Evolutionary conservation across 2,888 invertebrate genomes (phyloP).

Genomic region (Heteromyza rotundicornis): DNA sequence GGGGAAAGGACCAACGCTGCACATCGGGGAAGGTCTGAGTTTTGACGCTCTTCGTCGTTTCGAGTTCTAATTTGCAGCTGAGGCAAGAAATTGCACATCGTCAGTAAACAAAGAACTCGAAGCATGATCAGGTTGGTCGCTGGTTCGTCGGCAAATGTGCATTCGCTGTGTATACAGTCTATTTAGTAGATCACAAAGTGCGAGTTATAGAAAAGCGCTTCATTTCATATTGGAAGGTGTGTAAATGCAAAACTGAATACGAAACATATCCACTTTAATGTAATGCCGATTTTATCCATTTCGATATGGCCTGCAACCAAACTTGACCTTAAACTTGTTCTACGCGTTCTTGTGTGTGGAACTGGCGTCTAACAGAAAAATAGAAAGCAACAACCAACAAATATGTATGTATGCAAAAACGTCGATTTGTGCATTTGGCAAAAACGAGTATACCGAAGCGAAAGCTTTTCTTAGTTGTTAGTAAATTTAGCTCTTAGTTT

Average conservation of each 20-base stretch:
- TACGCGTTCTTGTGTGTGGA: conserved; percentile 33
- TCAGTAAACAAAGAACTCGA: conserved; percentile 58
- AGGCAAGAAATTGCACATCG: conserved; percentile 30
- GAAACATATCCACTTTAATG: background rate
- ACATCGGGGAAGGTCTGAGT: background rate
- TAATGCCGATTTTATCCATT: no score
- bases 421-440: no score
- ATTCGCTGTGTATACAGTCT: no score
- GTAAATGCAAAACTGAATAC: no score
- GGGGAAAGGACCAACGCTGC: no score
- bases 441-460: no score
- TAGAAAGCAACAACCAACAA: background rate
- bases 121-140: conserved; percentile 44
- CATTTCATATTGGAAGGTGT: no score
- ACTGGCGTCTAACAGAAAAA: conserved; percentile 2
- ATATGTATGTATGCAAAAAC: background rate
- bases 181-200: no score
- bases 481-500: no score
- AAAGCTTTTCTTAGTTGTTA: no score
- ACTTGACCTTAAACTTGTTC: conserved; percentile 46
- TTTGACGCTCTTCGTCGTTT: conserved; percentile 1
- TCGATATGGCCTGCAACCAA: conserved; percentile 21
- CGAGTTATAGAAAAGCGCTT: no score
- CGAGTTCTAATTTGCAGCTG: conserved; percentile 51
- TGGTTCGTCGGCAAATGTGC: background rate